Evolutionary conservation across 2,113 vertebrate species (phyloP).

Genomic region (Lethenteron reissneri): DNA sequence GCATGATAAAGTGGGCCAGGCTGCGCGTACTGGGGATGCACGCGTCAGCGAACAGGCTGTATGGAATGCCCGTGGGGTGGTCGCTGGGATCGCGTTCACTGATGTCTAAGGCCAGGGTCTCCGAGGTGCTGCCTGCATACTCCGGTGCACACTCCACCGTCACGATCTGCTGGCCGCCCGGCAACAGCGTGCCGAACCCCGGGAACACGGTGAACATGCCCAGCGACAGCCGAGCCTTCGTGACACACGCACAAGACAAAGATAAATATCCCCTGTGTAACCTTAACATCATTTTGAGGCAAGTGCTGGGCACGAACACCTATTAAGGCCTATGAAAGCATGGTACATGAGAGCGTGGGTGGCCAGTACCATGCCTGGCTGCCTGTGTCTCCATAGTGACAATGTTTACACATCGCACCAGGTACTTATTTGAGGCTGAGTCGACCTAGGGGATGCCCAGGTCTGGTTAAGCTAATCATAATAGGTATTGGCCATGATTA

Average conservation of each 20-base stretch:
- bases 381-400: too few relatives aligned
- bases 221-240: slow-evolving; percentile 25
- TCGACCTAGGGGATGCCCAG: too few relatives aligned
- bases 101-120: slow-evolving; percentile 40
- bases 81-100: slow-evolving; percentile 36
- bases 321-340: too few relatives aligned
- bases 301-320: too few relatives aligned
- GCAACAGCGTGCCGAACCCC: slow-evolving; percentile 25
- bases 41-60: slow-evolving; percentile 36
- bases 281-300: too few relatives aligned
- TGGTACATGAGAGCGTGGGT: too few relatives aligned
- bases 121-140: slow-evolving; percentile 30
- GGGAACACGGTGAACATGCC: slow-evolving; percentile 54
- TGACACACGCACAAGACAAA: background rate
- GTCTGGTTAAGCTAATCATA: too few relatives aligned
- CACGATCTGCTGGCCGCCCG: slow-evolving; percentile 31
- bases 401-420: too few relatives aligned
- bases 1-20: background rate
- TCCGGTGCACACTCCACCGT: slow-evolving; percentile 44
- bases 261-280: too few relatives aligned
- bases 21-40: slow-evolving; percentile 40
- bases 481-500: too few relatives aligned
- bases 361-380: too few relatives aligned
- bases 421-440: too few relatives aligned
- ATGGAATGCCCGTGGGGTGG: slow-evolving; percentile 35